These are phyloP conservation scores for Scrobipalpa costella DNA, from an alignment of 2,888 invertebrate species.

Conservation along the genomic window DNA sequence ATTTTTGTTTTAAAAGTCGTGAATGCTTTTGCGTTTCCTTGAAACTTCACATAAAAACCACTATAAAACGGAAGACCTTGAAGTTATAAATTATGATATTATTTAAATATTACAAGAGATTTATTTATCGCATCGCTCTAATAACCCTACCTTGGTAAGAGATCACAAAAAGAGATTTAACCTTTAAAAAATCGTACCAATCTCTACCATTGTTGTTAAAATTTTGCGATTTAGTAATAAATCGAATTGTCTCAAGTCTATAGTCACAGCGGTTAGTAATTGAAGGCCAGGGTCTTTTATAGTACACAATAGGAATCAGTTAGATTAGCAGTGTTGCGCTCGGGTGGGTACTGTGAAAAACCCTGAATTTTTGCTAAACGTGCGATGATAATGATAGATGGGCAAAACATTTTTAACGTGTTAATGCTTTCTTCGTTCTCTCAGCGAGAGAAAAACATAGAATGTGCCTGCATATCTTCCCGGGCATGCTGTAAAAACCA, in stretches of 20 bases:
- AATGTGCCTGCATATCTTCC: too few relatives aligned
- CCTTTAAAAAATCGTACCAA: slow-evolving; percentile 2
- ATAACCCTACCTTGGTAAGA: slow-evolving; percentile 18
- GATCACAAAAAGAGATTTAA: slow-evolving; percentile 10
- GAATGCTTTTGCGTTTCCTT: neutral
- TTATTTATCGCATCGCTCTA: slow-evolving; percentile 16
- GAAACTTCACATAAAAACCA: slow-evolving; percentile 1
- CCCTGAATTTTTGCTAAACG: neutral
- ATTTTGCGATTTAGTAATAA: slow-evolving; percentile 16
- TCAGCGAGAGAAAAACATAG: too few relatives aligned
- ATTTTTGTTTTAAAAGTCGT: too few relatives aligned
- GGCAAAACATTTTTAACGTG: too few relatives aligned
- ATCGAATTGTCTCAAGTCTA: slow-evolving; percentile 24
- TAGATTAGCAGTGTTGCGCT: slow-evolving; percentile 13
- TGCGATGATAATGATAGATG: too few relatives aligned
- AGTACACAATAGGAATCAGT: slow-evolving; percentile 20
- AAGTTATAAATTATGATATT: neutral
- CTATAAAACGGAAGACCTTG: neutral
- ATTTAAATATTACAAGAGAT: slow-evolving; percentile 6
- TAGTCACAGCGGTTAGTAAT: slow-evolving; percentile 32
- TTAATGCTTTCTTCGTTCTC: too few relatives aligned
- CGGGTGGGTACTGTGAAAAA: slow-evolving; percentile 14
- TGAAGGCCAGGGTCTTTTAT: slow-evolving; percentile 29
- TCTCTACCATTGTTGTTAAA: neutral
- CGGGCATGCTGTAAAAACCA: too few relatives aligned